Base-by-base conservation (phyloP, 1,140 invertebrate genomes). In the Mylabris phalerata region DNA sequence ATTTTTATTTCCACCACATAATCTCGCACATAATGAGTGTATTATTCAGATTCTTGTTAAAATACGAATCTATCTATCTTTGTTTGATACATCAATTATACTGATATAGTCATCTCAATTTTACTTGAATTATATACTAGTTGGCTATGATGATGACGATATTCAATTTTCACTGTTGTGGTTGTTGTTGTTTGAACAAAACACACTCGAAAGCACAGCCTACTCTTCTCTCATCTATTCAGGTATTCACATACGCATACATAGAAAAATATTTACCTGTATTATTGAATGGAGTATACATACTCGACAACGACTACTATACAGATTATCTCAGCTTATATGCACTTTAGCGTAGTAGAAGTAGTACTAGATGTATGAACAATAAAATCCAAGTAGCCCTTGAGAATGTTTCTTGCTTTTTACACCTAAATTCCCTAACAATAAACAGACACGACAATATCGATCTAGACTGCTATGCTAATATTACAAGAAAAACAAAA, bases 1-100 rank as follows among this genome's bases (percentile, higher is more conserved):
- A 61, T 52, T 57, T 60, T 61, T 63, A 63, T 63, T 63, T 63
- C 57, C 61, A 58, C 61, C 52, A 63, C 57, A 57, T 47, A 60
- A 32, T 60, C 54, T 49, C 45, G 48, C 61, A 54, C 57, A 63
- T 63, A 63, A 63, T 60, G 61, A 63, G 49, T 27, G 51, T 39
- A 60, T 63, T 63, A 63, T 63, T 63, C 61, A 63, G 49, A 63
- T 63, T 62, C 4, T 32, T 32, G 4, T 10, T 4, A 5, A 32
- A 32, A 32, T 32, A 32, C 4, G 32, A 32, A 32, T 32, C 4
- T 5, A 32, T 32, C 32, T 32, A 32, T 32, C 32, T 32, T 7
- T 5, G 4, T 32, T 32, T 7, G 4, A 32, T 7, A 32, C 32
- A 32, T 32, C 19, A 19, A 32, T 32, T 32, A 5, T 32, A 32